Base-by-base conservation (phyloP, 1,140 invertebrate genomes). In the Cydia strobilella region DNA sequence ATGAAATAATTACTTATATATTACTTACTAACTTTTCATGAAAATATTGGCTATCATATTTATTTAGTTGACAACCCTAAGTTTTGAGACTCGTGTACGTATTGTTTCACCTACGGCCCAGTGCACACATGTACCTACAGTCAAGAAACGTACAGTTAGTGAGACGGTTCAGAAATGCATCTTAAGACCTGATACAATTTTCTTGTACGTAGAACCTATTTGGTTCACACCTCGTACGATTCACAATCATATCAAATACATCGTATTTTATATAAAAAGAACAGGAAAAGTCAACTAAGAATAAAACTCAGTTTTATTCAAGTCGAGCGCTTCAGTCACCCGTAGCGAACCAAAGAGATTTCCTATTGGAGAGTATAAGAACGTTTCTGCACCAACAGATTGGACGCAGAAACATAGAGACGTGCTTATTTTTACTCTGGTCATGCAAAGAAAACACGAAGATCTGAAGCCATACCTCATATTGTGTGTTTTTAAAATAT, bases 51-150 rank as follows among this genome's bases (percentile, higher is more conserved):
- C 4, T 59, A 59, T 59, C 13, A n/a, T n/a, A 42, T 31, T n/a
- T 65, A 65, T 65, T 65, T n/a, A 31, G 27, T 42, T 69, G 65
- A 35, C 72, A 62, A 23, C 72, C 42, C 48, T 35, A 62, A 18
- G 27, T 39, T 23, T 69, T 59, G 54, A 59, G 20, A 59, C 54
- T 59, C 82, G 82, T 81, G 82, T 84, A 83, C 84, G 83, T 92
- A 91, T 90, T 91, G 90, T 91, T 91, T 91, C 85, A 92, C 85
- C 86, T 86, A 86, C 83, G 82, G 83, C 82, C 82, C 84, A 86
- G 85, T 84, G 84, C 80, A 81, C 79, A 82, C 79, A 82, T 69
- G 18, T 45, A 45, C 13, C 42, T 45, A 69, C 7, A 69, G n/a
- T 20, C 35, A 69, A 69, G 65, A 69, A 69, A 69, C 35, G 42